A percentile compares a stretch with the other conserved stretches of the same genome.
phyloP scores from a whole-genome alignment of 2,113 vertebrate genomes.

The Pheucticus melanocephalus region DNA sequence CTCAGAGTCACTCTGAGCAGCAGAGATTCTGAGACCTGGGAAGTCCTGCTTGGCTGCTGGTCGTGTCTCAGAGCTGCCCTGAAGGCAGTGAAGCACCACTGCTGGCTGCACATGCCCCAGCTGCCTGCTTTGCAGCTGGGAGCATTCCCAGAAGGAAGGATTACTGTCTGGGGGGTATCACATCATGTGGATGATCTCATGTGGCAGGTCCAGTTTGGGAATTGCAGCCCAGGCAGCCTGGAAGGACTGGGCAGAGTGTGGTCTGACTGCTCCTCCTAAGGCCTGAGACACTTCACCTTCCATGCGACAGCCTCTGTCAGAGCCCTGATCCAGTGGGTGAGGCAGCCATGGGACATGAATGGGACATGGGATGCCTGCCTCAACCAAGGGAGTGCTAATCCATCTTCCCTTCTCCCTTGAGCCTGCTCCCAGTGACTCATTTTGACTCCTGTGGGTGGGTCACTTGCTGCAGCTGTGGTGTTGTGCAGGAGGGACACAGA shows the following conservation, averaged over 20 bases:
- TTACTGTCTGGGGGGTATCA: rapidly evolving
- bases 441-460: neutral
- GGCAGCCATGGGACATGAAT: rapidly evolving
- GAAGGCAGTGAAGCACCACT: neutral
- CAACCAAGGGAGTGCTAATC: neutral
- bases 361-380: neutral
- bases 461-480: neutral
- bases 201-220: rapidly evolving
- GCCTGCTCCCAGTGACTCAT: neutral
- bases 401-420: neutral
- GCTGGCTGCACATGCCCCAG: neutral
- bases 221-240: neutral
- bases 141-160: neutral
- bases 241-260: neutral
- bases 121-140: neutral
- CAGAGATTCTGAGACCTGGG: too few species aligned
- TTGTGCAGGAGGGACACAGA: neutral
- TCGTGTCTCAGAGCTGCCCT: neutral
- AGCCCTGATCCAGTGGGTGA: neutral
- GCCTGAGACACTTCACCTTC: neutral
- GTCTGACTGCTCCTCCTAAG: neutral
- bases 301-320: neutral
- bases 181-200: rapidly evolving
- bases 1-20: too few species aligned
- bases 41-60: neutral